Conservation (phyloP, 1,140 invertebrate species). For the Drosophila insularis region DNA sequence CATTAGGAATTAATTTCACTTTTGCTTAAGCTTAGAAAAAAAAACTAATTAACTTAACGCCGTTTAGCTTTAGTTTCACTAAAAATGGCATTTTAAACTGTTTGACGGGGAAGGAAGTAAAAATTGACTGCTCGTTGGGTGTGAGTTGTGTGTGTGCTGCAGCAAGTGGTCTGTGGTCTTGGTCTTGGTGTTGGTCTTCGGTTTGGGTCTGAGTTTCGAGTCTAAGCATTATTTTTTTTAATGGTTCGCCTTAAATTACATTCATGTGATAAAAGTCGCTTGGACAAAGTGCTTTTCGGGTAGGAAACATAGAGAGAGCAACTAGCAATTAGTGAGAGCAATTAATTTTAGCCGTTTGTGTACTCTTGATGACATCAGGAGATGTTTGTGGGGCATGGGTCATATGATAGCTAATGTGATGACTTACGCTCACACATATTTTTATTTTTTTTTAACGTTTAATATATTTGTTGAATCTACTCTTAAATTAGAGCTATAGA, state of each 20-base stretch:
- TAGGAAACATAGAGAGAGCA: background rate
- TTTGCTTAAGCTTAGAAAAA: conserved; percentile 10
- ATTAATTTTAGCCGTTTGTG: conserved; percentile 53
- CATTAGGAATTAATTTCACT: conserved; percentile 29
- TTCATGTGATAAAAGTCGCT: conserved; percentile 58
- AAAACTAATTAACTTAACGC: conserved; percentile 62
- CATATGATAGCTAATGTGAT: conserved; percentile 16
- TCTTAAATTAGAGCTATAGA: too few relatives aligned
- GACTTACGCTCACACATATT: conserved; percentile 16
- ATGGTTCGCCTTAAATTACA: conserved; percentile 56
- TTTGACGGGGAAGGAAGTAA: conserved; percentile 50
- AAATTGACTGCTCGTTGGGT: conserved; percentile 64
- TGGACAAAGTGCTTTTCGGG: conserved; percentile 41
- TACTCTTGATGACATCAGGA: conserved; percentile 56
- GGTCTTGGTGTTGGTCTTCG: conserved; percentile 19
- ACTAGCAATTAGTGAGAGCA: conserved; percentile 59
- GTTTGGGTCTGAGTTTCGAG: background rate
- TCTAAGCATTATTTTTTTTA: conserved; percentile 23
- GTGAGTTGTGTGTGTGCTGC: conserved; percentile 22
- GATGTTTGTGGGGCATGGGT: conserved; percentile 33
- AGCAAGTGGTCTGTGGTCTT: too few relatives aligned
- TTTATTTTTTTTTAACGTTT: too few relatives aligned
- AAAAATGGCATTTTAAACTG: conserved; percentile 59
- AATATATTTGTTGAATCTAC: too few relatives aligned
- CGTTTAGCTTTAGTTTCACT: conserved; percentile 30